These are phyloP conservation scores for Thera britannica DNA, from an alignment of 2,888 invertebrate species.

Conservation along the genomic window DNA sequence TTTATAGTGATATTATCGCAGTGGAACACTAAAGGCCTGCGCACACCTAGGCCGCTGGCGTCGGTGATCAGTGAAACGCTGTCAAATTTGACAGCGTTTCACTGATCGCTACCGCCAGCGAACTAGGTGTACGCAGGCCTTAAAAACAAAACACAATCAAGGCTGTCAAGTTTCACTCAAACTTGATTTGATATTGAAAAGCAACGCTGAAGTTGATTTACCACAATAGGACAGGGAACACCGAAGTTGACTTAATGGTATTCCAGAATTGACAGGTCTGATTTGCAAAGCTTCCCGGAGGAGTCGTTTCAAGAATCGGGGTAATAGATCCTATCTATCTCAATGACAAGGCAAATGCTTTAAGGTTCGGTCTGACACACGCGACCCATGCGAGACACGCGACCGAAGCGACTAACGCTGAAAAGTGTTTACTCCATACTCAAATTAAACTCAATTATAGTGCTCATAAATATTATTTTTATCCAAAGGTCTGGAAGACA, in stretches of 20 bases:
- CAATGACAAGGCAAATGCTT: conserved; percentile 9
- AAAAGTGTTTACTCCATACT: too few relatives aligned
- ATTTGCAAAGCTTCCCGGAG: neutral
- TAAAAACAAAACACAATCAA: conserved; percentile 1
- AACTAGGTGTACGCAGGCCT: too few relatives aligned
- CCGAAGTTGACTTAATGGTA: conserved; percentile 1
- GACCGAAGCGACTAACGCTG: neutral
- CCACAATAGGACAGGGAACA: neutral
- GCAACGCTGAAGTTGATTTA: neutral
- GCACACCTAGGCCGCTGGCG: too few relatives aligned
- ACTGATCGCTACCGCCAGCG: too few relatives aligned
- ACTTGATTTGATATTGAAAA: neutral
- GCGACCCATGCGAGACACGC: neutral
- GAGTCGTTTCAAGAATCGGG: conserved; percentile 7
- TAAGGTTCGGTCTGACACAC: neutral
- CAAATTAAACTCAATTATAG: too few relatives aligned
- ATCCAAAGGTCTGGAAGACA: too few relatives aligned
- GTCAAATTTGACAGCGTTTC: too few relatives aligned
- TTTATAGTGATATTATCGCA: too few relatives aligned
- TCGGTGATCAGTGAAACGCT: too few relatives aligned
- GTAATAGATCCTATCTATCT: conserved; percentile 17
- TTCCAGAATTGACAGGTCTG: conserved; percentile 1
- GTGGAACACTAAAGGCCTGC: too few relatives aligned
- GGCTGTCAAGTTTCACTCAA: neutral
- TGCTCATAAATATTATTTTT: too few relatives aligned